Percentiles rank a stretch among this genome's conserved stretches.
phyloP scores from a whole-genome alignment of 2,888 invertebrate genomes.

The Drosophila mercatorum region DNA sequence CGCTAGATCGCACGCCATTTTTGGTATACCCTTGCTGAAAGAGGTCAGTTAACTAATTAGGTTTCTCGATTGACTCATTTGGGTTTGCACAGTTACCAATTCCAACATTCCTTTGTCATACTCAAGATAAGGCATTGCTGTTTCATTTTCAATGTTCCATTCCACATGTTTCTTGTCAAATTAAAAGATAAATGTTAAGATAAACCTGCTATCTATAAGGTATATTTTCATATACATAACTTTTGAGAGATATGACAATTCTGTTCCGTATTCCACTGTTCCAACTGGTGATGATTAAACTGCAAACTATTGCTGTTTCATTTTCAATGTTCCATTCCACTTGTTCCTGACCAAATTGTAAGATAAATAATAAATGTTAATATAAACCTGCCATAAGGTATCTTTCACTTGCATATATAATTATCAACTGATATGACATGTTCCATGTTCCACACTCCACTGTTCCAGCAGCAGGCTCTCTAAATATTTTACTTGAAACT shows the following conservation, averaged over 20 bases:
- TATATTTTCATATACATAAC: neutral
- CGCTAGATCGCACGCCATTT: conserved; percentile 19
- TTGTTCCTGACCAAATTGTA: no score
- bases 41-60: conserved; percentile 4
- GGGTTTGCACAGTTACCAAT: neutral
- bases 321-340: no score
- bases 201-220: neutral
- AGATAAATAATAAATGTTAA: no score
- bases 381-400: no score
- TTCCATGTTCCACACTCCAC: neutral
- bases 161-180: neutral
- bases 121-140: neutral
- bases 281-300: neutral
- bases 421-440: no score
- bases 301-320: no score
- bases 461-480: neutral
- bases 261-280: neutral
- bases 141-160: neutral
- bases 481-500: neutral
- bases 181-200: neutral
- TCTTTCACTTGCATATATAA: no score
- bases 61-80: neutral
- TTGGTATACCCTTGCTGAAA: conserved; percentile 11
- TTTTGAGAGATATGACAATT: neutral
- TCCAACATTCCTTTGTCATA: neutral